These are phyloP conservation scores for Pygoscelis adeliae DNA, from an alignment of 2,113 vertebrate species.

Conservation along the genomic window DNA sequence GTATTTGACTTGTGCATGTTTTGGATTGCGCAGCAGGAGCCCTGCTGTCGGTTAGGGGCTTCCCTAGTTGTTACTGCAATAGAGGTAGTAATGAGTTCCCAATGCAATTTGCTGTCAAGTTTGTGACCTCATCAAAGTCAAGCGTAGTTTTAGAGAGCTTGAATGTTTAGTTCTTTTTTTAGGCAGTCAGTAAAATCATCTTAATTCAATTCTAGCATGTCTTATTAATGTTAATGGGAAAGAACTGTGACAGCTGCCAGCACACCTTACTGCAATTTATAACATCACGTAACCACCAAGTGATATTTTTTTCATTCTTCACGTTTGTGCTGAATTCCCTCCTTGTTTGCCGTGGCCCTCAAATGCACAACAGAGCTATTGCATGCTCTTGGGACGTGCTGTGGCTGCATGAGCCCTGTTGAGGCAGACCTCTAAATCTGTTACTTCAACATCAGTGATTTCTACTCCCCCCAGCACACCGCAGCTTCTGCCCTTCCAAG, in stretches of 20 bases:
- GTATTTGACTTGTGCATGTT: rapidly evolving
- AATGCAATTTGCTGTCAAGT: not conserved
- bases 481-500: not conserved
- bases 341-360: not conserved
- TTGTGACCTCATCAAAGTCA: not conserved
- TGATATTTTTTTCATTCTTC: not conserved
- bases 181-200: not conserved
- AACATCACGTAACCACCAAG: not conserved
- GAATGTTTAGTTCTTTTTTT: not conserved
- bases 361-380: not conserved
- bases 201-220: not conserved
- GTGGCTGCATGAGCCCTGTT: not conserved
- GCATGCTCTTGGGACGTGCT: not conserved
- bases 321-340: not conserved
- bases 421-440: not conserved
- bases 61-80: not conserved
- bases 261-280: not conserved
- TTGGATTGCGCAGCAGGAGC: not conserved
- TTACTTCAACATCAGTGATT: not conserved
- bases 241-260: not conserved
- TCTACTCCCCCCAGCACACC: rapidly evolving
- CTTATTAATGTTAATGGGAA: not conserved
- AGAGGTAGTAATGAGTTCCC: not conserved
- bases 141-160: not conserved
- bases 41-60: not conserved